Evolutionary conservation across 2,888 invertebrate genomes (phyloP).

Genomic region (Rhabditoides inermis): DNA sequence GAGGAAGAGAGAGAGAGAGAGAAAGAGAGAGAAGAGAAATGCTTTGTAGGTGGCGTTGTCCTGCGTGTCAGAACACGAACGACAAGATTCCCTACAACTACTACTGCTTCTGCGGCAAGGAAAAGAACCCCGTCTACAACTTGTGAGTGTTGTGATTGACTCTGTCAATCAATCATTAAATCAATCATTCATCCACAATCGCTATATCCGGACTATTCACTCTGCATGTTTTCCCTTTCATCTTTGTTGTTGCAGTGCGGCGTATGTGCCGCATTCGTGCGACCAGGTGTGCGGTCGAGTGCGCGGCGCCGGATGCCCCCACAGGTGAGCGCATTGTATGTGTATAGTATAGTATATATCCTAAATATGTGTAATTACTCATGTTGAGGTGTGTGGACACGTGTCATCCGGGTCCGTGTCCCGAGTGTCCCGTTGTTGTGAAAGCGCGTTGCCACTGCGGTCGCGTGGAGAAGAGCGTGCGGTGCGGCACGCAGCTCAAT

Average conservation of each 20-base stretch:
- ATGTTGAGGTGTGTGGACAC: too few relatives aligned
- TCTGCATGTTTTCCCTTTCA: slow-evolving; percentile 44
- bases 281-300: slow-evolving; percentile 72
- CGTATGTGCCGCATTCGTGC: slow-evolving; percentile 82
- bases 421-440: slow-evolving; percentile 64
- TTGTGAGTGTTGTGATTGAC: slow-evolving; percentile 52
- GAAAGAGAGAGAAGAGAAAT: slow-evolving; percentile 1
- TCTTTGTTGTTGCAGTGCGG: slow-evolving; percentile 55
- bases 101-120: slow-evolving; percentile 80
- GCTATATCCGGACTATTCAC: slow-evolving; percentile 62
- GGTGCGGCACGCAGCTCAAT: slow-evolving; percentile 25
- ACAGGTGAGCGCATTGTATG: slow-evolving; percentile 39
- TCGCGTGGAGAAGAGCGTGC: slow-evolving; percentile 19
- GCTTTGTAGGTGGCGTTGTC: slow-evolving; percentile 72
- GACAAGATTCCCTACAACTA: slow-evolving; percentile 71
- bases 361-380: too few relatives aligned
- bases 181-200: too few relatives aligned
- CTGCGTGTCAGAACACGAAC: slow-evolving; percentile 76
- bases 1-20: background rate
- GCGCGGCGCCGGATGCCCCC: slow-evolving; percentile 56
- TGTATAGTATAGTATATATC: too few relatives aligned
- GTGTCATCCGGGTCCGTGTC: slow-evolving; percentile 91
- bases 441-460: slow-evolving; percentile 53
- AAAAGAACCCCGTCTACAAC: slow-evolving; percentile 63
- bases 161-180: too few relatives aligned